Percentiles rank a stretch among this genome's conserved stretches.
Conservation (phyloP, 2,797 vertebrate genomes). For the Rachycentron canadum region DNA sequence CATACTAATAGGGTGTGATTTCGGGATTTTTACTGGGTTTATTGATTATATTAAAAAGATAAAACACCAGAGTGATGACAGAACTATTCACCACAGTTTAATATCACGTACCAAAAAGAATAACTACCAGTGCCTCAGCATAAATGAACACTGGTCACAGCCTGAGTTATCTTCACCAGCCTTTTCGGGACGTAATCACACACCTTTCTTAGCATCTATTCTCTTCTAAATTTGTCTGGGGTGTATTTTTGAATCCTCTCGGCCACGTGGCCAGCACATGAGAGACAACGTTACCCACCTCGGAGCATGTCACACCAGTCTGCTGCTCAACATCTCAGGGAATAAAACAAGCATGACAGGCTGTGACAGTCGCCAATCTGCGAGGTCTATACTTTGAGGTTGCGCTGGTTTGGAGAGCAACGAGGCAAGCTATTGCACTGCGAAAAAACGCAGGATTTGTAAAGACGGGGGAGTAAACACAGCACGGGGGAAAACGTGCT, state of each 20-base stretch:
- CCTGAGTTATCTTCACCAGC: neutral
- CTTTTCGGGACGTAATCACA: conserved; percentile 34
- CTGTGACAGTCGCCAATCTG: conserved; percentile 61
- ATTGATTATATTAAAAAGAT: neutral
- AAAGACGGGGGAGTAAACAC: conserved; percentile 61
- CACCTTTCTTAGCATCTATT: conserved; percentile 33
- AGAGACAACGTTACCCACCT: conserved; percentile 34
- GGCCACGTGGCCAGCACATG: conserved; percentile 47
- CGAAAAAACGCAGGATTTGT: conserved; percentile 28
- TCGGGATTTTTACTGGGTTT: neutral
- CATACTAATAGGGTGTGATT: neutral
- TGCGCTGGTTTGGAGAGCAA: conserved; percentile 69
- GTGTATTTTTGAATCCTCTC: conserved; percentile 39
- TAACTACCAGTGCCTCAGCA: neutral
- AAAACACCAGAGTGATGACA: neutral
- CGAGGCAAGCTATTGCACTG: conserved; percentile 56
- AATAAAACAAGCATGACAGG: conserved; percentile 68
- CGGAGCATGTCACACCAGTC: conserved; percentile 33
- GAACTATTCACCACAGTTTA: neutral
- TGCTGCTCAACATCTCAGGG: conserved; percentile 42
- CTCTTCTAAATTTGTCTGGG: conserved; percentile 41
- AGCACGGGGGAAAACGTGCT: conserved; percentile 37
- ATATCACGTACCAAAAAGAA: neutral
- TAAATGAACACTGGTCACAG: neutral
- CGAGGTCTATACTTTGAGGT: conserved; percentile 74